A percentile compares a stretch with the other conserved stretches of the same genome.
These are phyloP conservation scores for Mormyrus iriodes DNA, from an alignment of 2,113 vertebrate species.

Conservation along the genomic window DNA sequence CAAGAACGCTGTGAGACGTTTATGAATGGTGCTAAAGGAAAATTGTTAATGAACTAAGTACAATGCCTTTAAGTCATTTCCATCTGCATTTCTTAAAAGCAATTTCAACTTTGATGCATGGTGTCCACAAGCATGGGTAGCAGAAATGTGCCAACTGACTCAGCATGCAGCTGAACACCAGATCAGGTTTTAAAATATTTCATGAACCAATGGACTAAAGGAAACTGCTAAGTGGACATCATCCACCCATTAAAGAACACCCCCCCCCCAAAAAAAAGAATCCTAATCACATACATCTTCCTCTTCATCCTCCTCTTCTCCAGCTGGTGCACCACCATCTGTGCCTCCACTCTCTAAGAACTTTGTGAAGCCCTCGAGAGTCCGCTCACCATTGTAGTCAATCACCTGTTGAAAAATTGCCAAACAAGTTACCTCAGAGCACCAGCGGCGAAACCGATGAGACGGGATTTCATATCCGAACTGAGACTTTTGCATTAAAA, in stretches of 20 bases:
- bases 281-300: constrained; percentile 63
- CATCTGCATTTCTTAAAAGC: background rate
- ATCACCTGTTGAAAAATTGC: constrained; percentile 66
- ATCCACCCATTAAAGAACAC: background rate
- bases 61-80: background rate
- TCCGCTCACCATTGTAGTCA: constrained; percentile 93
- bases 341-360: constrained; percentile 92
- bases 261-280: background rate
- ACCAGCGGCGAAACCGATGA: background rate
- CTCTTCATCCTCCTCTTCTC: constrained; percentile 62
- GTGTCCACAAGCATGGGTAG: background rate
- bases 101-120: background rate
- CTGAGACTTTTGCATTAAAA: background rate
- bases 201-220: background rate
- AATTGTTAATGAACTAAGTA: background rate
- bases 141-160: background rate
- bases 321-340: constrained; percentile 77
- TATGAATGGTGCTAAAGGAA: background rate
- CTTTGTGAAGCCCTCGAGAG: constrained; percentile 86
- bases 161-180: background rate
- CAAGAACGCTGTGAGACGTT: background rate
- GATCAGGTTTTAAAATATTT: background rate
- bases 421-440: background rate
- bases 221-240: background rate
- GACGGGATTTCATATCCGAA: background rate